Percentiles rank a stretch among this genome's conserved stretches.
phyloP scores from a whole-genome alignment of 2,113 vertebrate species.

The Erythrocebus patas region DNA sequence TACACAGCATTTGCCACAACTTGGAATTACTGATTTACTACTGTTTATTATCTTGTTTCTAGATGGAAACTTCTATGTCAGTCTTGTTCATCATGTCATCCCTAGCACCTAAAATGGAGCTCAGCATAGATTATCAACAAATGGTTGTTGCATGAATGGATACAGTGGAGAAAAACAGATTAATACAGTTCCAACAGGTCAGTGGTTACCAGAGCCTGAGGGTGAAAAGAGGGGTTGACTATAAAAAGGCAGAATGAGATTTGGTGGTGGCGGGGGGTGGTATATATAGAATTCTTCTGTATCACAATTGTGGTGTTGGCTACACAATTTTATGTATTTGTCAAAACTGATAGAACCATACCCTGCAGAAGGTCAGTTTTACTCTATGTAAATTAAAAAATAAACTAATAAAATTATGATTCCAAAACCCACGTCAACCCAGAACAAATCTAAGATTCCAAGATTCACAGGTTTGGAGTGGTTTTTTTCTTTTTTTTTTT shows the following conservation, averaged over 20 bases:
- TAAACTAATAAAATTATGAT: slow-evolving; percentile 2
- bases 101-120: background rate
- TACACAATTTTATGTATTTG: background rate
- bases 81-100: background rate
- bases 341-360: slow-evolving; percentile 1
- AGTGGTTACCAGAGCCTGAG: background rate
- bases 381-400: background rate
- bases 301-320: background rate
- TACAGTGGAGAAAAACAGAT: background rate
- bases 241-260: background rate
- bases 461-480: background rate
- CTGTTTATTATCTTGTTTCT: background rate
- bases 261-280: background rate
- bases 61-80: background rate
- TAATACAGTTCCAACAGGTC: background rate
- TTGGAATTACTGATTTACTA: background rate
- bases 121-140: background rate
- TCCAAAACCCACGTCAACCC: background rate
- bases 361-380: background rate
- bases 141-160: background rate
- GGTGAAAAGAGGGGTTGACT: background rate
- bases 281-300: background rate
- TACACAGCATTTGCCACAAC: background rate
- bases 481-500: background rate
- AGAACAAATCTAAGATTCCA: background rate